Conservation (phyloP, 2,113 vertebrate species). For the Helogale parvula region DNA sequence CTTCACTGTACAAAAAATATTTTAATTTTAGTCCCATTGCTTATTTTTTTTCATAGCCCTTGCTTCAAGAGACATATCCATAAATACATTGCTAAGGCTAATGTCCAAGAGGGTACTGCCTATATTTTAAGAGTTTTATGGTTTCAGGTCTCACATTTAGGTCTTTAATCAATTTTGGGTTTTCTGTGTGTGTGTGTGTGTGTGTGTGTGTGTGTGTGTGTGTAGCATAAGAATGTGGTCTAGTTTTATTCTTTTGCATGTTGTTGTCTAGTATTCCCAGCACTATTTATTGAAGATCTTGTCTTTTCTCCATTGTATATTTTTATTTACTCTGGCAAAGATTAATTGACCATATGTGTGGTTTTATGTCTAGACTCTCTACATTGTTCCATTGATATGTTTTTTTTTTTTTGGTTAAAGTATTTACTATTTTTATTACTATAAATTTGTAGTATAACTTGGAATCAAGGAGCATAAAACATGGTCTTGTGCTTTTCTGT, state of each 20-base stretch:
- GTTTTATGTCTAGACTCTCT: not conserved
- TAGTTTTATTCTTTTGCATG: not conserved
- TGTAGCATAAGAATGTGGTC: not conserved
- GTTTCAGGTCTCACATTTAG: not conserved
- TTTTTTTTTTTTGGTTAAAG: not conserved
- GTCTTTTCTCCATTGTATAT: not conserved
- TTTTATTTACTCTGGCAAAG: not conserved
- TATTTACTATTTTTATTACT: not conserved
- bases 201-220: not conserved
- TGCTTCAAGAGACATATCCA: not conserved
- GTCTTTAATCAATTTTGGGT: not conserved
- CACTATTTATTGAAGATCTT: not conserved
- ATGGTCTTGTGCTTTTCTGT: not conserved
- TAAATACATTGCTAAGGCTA: not conserved
- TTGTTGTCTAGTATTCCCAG: not conserved
- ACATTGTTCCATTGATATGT: not conserved
- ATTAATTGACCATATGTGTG: not conserved
- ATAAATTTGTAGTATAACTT: not conserved
- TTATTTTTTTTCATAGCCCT: not conserved
- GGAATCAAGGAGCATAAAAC: not conserved
- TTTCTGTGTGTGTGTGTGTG: not conserved
- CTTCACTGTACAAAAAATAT: not conserved
- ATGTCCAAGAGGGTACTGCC: not conserved
- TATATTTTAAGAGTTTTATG: not conserved
- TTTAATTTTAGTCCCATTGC: not conserved